Percentiles rank a stretch among this genome's conserved stretches.
Evolutionary conservation across 2,113 vertebrate genomes (phyloP).

Genomic region (Terrapene triunguis): DNA sequence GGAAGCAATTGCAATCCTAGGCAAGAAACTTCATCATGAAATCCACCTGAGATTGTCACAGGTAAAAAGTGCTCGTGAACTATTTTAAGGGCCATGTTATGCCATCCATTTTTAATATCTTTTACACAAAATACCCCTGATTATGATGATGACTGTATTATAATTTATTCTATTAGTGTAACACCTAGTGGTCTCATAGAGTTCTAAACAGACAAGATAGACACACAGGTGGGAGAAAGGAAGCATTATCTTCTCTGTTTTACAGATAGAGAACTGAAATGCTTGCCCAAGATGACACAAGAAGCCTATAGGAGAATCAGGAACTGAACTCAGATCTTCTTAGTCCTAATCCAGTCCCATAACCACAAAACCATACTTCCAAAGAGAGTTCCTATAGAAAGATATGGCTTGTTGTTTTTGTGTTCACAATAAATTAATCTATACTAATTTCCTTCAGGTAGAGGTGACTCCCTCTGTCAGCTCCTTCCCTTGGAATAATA

Average conservation of each 20-base stretch:
- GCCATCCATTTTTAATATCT: background rate
- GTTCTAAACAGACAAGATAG: background rate
- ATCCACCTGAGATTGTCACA: slow-evolving; percentile 29
- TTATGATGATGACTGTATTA: background rate
- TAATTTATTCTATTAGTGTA: background rate
- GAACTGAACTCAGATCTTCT: background rate
- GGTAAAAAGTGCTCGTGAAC: background rate
- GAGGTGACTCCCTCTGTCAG: background rate
- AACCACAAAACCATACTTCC: background rate
- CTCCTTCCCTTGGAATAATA: background rate
- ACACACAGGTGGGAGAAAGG: background rate
- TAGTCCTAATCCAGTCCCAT: background rate
- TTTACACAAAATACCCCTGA: background rate
- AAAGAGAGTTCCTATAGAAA: background rate
- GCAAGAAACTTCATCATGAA: slow-evolving; percentile 39
- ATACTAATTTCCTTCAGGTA: background rate
- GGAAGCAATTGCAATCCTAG: slow-evolving; percentile 23
- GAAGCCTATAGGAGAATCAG: background rate
- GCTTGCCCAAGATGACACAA: background rate
- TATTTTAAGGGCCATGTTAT: background rate
- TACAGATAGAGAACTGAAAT: background rate
- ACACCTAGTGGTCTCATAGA: background rate
- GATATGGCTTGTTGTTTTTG: background rate
- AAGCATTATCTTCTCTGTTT: background rate
- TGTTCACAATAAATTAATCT: background rate